These are phyloP conservation scores for Ostrea denselamellosa DNA, from an alignment of 1,140 invertebrate species.

Conservation along the genomic window DNA sequence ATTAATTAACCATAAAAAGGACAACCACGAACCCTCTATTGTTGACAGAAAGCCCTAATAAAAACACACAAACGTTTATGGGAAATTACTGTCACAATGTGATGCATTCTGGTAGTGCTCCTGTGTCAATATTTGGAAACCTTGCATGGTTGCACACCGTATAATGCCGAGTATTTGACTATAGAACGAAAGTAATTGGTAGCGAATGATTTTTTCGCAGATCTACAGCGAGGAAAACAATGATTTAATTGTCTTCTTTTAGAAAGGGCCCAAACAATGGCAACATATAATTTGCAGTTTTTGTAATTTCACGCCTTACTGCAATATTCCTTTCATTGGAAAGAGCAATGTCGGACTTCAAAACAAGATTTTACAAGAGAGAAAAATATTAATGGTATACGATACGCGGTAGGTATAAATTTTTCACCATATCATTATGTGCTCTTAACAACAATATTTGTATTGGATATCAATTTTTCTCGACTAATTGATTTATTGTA, in stretches of 20 bases:
- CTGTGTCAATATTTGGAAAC: constrained; percentile 16
- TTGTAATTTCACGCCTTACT: not conserved
- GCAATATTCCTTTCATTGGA: not conserved
- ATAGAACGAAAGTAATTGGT: not conserved
- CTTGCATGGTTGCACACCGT: constrained; percentile 17
- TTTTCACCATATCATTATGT: not conserved
- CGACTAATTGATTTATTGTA: constrained; percentile 16
- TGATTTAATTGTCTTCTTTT: not conserved
- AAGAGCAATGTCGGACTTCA: not conserved
- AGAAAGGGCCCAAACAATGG: not conserved
- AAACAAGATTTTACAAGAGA: not conserved
- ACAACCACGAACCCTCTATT: not conserved
- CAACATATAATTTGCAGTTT: constrained; percentile 9
- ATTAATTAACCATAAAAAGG: not conserved
- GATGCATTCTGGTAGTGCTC: not conserved
- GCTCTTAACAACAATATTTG: not conserved
- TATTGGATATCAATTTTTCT: constrained; percentile 12
- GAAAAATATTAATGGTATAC: not conserved
- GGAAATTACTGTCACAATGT: not conserved
- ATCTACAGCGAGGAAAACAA: constrained; percentile 5
- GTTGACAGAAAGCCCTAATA: not conserved
- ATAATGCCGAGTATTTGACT: not conserved
- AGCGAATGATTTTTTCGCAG: not conserved
- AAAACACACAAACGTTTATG: not conserved
- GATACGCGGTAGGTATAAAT: not conserved